A percentile compares a stretch with the other conserved stretches of the same genome.
phyloP scores from a whole-genome alignment of 64 coral and sea anemone species.

The Catalaphyllia jardinei region DNA sequence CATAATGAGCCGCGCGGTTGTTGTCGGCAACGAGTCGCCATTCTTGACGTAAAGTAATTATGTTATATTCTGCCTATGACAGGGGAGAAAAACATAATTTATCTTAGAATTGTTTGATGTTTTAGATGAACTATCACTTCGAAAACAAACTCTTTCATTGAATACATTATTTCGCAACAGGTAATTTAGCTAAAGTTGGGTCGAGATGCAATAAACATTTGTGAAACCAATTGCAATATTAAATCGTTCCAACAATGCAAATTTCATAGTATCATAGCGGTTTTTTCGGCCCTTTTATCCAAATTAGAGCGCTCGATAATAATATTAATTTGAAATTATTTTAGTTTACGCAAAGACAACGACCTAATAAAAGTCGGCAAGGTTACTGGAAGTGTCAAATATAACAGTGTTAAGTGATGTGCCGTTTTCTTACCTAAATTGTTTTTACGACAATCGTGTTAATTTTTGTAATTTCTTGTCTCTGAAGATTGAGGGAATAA shows the following conservation, averaged over 20 bases:
- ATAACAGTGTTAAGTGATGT: background rate
- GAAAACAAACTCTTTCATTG: background rate
- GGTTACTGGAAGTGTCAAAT: background rate
- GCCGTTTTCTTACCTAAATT: background rate
- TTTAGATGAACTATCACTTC: background rate
- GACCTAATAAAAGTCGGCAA: background rate
- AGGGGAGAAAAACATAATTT: background rate
- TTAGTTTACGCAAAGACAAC: background rate
- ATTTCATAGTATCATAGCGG: background rate
- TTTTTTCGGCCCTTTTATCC: background rate
- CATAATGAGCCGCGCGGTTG: background rate
- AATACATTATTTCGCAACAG: background rate
- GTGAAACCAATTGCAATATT: background rate
- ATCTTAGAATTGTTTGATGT: background rate
- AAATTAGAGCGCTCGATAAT: background rate
- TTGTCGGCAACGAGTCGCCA: background rate
- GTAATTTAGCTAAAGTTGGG: background rate
- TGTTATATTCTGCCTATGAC: background rate
- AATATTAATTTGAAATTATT: background rate
- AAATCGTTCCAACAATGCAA: background rate
- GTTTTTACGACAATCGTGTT: background rate
- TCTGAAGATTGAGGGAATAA: too few species aligned
- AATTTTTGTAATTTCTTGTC: background rate
- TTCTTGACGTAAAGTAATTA: background rate
- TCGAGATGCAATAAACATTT: background rate